A percentile compares a stretch with the other conserved stretches of the same genome.
These are phyloP conservation scores for Ameiurus melas DNA, from an alignment of 2,113 vertebrate genomes.

Conservation along the genomic window DNA sequence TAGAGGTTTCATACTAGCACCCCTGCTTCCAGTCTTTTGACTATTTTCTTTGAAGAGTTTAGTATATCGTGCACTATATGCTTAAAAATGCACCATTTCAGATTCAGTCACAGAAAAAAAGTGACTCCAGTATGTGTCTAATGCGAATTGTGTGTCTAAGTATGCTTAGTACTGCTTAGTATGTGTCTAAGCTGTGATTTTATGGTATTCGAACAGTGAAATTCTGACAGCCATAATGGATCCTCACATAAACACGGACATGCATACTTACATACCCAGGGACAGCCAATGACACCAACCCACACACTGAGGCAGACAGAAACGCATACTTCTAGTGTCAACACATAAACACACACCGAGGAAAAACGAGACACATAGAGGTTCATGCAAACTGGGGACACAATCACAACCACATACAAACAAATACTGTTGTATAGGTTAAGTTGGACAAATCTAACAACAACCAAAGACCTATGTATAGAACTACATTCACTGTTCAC, in stretches of 20 bases:
- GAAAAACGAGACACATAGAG: background rate
- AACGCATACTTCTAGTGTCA: background rate
- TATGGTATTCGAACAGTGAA: background rate
- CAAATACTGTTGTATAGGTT: background rate
- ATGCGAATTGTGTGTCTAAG: background rate
- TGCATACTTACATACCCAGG: background rate
- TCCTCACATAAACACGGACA: background rate
- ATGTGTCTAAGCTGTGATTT: background rate
- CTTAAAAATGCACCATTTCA: background rate
- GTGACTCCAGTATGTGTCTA: background rate
- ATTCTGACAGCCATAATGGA: background rate
- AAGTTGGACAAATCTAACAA: constrained; percentile 3
- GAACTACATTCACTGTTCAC: background rate
- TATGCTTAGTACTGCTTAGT: too few relatives aligned
- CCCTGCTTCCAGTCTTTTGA: background rate
- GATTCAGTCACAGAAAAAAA: background rate
- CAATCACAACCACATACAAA: background rate
- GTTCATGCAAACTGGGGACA: background rate
- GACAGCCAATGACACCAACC: constrained; percentile 11
- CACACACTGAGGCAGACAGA: background rate
- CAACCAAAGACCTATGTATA: background rate
- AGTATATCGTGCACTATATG: background rate
- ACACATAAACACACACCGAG: background rate
- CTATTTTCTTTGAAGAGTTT: background rate
- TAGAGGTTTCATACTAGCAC: background rate